phyloP scores from a whole-genome alignment of 2,888 invertebrate species.

The Euplexia lucipara region DNA sequence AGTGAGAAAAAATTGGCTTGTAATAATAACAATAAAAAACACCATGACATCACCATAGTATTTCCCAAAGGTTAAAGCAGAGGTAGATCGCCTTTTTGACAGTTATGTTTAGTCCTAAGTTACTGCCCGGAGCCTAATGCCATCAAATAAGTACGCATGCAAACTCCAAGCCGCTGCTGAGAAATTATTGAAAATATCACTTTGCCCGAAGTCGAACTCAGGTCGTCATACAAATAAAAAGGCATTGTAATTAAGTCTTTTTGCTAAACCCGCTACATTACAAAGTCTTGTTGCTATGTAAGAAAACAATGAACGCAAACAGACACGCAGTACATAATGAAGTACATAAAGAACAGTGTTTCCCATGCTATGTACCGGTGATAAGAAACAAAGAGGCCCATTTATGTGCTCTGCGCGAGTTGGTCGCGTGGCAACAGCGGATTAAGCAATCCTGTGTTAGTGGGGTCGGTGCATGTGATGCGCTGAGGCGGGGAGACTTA shows the following conservation, averaged over 20 bases:
- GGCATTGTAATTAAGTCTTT: too few relatives aligned
- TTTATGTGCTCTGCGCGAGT: conserved; percentile 57
- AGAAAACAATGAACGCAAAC: conserved; percentile 29
- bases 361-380: conserved; percentile 56
- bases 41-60: too few relatives aligned
- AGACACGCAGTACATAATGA: conserved; percentile 38
- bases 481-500: conserved; percentile 22
- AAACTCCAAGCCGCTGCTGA: too few relatives aligned
- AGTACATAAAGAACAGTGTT: conserved; percentile 60
- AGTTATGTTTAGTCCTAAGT: too few relatives aligned
- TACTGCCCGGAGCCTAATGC: too few relatives aligned
- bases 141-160: too few relatives aligned
- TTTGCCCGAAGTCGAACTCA: too few relatives aligned
- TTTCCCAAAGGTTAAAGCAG: too few relatives aligned
- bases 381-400: conserved; percentile 64
- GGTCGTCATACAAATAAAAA: too few relatives aligned
- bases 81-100: too few relatives aligned
- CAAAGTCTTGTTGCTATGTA: conserved; percentile 36
- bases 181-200: too few relatives aligned
- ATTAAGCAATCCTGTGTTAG: conserved; percentile 61
- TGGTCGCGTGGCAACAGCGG: conserved; percentile 65
- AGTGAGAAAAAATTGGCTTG: background rate
- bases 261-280: background rate
- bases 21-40: too few relatives aligned
- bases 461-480: background rate